phyloP scores from a whole-genome alignment of 2,797 vertebrate genomes.

The Hydrophis major region DNA sequence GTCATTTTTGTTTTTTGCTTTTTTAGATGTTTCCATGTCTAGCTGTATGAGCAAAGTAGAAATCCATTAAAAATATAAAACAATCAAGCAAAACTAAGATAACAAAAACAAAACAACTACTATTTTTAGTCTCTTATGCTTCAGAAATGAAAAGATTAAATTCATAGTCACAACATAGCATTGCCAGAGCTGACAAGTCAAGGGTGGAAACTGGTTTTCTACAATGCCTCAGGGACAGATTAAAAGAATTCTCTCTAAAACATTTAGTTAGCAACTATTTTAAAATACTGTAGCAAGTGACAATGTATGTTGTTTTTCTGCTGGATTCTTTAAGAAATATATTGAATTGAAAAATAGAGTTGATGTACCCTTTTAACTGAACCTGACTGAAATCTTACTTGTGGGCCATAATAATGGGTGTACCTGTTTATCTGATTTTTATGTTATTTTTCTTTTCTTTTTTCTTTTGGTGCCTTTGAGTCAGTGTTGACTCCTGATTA shows the following conservation, averaged over 20 bases:
- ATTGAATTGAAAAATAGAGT: not conserved
- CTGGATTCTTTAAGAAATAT: not conserved
- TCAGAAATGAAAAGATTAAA: not conserved
- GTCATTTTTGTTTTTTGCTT: not conserved
- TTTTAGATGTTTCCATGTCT: not conserved
- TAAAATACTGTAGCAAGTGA: not conserved
- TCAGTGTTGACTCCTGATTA: not conserved
- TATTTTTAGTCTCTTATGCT: not conserved
- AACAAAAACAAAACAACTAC: not conserved
- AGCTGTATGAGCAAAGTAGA: not conserved
- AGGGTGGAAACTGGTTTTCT: not conserved
- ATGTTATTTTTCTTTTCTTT: not conserved
- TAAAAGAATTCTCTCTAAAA: not conserved
- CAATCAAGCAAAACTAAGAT: not conserved
- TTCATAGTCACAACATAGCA: not conserved
- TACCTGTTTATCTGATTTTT: not conserved
- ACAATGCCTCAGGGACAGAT: not conserved
- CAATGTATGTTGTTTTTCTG: not conserved
- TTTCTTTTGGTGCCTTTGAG: not conserved
- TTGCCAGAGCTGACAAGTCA: not conserved
- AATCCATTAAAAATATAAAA: not conserved
- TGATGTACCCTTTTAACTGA: not conserved
- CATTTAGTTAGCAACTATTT: not conserved
- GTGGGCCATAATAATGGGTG: not conserved
- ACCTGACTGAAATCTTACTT: not conserved